A percentile compares a stretch with the other conserved stretches of the same genome.
phyloP scores from a whole-genome alignment of 1,140 invertebrate species.

The Drosophila ironensis region DNA sequence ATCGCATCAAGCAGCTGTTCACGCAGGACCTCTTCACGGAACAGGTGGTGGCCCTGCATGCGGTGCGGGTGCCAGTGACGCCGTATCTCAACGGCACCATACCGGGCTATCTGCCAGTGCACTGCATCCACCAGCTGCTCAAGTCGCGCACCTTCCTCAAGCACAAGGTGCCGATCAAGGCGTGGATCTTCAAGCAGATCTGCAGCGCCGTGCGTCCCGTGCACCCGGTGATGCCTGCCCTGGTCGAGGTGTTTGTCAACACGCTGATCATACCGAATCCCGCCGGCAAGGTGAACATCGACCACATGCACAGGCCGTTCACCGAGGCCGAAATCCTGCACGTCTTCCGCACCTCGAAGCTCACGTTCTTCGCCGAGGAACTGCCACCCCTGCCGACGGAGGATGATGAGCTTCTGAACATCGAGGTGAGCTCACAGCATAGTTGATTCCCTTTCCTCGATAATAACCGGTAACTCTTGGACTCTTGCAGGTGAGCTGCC shows the following conservation, averaged over 20 bases:
- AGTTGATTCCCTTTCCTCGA: background rate
- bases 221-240: slow-evolving; percentile 95
- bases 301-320: slow-evolving; percentile 94
- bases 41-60: slow-evolving; percentile 97
- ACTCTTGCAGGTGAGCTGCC: slow-evolving; percentile 83
- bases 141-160: slow-evolving; percentile 98
- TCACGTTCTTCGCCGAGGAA: slow-evolving; percentile 83
- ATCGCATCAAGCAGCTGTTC: slow-evolving; percentile 96
- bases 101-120: slow-evolving; percentile 96
- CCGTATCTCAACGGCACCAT: slow-evolving; percentile 93
- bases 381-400: slow-evolving; percentile 82
- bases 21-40: slow-evolving; percentile 99
- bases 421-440: slow-evolving; percentile 34
- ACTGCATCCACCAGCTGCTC: slow-evolving; percentile 97
- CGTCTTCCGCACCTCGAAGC: slow-evolving; percentile 91
- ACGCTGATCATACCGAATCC: slow-evolving; percentile 92
- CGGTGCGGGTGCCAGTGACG: slow-evolving; percentile 97
- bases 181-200: slow-evolving; percentile 97
- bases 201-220: slow-evolving; percentile 92
- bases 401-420: slow-evolving; percentile 49
- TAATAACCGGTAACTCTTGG: no score
- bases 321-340: slow-evolving; percentile 93
- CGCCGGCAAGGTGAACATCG: slow-evolving; percentile 80
- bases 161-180: slow-evolving; percentile 96
- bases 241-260: slow-evolving; percentile 97